Evolutionary conservation across 2,113 vertebrate species (phyloP), one percentile per base, ranked within the genome.

Genomic region (Dipodomys spectabilis): DNA sequence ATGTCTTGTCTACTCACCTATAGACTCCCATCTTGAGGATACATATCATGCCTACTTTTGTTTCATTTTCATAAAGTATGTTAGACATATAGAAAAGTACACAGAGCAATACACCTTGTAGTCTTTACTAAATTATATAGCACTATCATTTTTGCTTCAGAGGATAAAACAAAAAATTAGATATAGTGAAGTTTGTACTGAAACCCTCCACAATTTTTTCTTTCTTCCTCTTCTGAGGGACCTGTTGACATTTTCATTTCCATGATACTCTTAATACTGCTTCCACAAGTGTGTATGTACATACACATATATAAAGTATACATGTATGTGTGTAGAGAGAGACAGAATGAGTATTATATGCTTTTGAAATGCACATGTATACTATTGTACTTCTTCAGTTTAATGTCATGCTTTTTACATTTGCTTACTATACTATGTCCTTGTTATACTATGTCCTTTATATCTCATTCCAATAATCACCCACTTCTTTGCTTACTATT

Each of bases 11-110:
- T 62, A 10, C 22, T 90, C n/a, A 44, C 49, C 28, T 65, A 69
- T 19, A 39, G 6, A 35, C 13, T 49, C 18, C 25, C 15, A 78
- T 57, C n/a, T 60, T 88, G 64, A 81, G 65, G n/a, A 10, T 20
- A 73, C 44, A 78, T 35, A 83, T 86, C 81, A 77, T 83, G 32
- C 75, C 11, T 30, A 72, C 2, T 16, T 68, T 62, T 62, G 20
- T 85, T 77, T 88, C 32, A 53, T 82, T 82, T 80, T 62, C 19
- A 83, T 82, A 86, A 67, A 87, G 64, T 71, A 81, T 71, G 75
- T 87, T 7, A 83, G 83, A 68, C 60, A 74, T 64, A 79, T 6
- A 27, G 77, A 87, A 89, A 87, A 90, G 27, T 71, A 80, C 49
- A 49, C 9, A 49, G 8, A 12, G 49, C 39, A 39, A 39, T 39